A percentile compares a stretch with the other conserved stretches of the same genome.
Conservation (phyloP, 2,113 vertebrate genomes). For the Murina feae region DNA sequence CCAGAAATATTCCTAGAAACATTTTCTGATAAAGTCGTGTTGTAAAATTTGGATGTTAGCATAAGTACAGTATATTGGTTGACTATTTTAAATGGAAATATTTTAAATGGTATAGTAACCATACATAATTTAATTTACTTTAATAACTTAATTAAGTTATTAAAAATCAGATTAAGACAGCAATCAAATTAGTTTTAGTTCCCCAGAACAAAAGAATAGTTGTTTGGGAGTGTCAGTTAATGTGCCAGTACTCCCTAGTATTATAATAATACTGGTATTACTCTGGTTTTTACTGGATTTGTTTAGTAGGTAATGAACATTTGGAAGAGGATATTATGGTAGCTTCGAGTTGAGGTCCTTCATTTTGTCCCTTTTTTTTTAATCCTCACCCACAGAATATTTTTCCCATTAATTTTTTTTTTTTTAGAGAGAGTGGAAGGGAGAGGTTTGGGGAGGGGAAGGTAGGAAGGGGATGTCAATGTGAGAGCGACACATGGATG, state of each 20-base stretch:
- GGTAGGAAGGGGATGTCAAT: no score
- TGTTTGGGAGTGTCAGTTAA: not conserved
- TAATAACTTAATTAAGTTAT: not conserved
- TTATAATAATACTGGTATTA: not conserved
- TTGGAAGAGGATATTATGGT: not conserved
- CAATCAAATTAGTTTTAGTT: not conserved
- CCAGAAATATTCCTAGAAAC: not conserved
- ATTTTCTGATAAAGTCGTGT: not conserved
- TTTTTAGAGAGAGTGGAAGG: no score
- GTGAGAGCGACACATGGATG: no score
- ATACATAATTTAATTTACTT: not conserved
- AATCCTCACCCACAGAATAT: not conserved
- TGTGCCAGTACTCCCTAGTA: not conserved
- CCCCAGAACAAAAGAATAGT: not conserved
- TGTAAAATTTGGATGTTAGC: conserved; percentile 2
- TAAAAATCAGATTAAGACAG: not conserved
- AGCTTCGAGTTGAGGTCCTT: not conserved
- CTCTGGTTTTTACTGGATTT: not conserved
- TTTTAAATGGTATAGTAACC: not conserved
- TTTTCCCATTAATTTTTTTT: no score
- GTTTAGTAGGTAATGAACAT: not conserved
- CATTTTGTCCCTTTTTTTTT: not conserved
- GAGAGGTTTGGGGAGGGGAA: no score
- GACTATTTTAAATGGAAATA: conserved; percentile 12
- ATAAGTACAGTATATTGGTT: not conserved